Conservation (phyloP, 1,140 invertebrate genomes). For the Whitmania pigra region DNA sequence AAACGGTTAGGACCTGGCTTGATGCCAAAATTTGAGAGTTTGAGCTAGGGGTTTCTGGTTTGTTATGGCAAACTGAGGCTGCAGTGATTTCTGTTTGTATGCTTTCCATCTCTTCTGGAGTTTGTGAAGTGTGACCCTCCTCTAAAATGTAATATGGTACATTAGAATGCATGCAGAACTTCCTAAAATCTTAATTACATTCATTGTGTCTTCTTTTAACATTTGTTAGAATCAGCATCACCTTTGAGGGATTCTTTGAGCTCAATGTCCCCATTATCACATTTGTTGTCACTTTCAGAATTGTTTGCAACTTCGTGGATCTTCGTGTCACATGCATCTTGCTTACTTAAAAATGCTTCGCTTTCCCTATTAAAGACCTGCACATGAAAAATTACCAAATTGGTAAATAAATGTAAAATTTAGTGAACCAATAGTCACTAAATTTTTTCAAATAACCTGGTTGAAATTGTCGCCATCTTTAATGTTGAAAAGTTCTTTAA, state of each 20-base stretch:
- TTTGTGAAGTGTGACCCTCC: too few relatives aligned
- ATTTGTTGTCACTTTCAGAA: neutral
- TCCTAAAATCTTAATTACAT: too few relatives aligned
- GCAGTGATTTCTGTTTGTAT: too few relatives aligned
- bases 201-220: too few relatives aligned
- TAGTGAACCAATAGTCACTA: neutral
- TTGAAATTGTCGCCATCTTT: conserved; percentile 33
- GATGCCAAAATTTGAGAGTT: too few relatives aligned
- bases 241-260: conserved; percentile 6
- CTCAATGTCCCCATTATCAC: neutral
- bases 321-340: neutral
- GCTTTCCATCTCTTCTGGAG: too few relatives aligned
- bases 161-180: too few relatives aligned
- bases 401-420: neutral
- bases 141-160: too few relatives aligned
- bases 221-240: neutral
- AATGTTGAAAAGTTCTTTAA: conserved; percentile 37
- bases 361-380: neutral
- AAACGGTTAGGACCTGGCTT: too few relatives aligned
- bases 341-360: neutral
- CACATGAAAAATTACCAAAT: neutral
- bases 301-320: neutral
- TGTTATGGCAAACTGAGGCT: too few relatives aligned
- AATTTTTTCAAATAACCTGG: conserved; percentile 24
- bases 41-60: too few relatives aligned